Evolutionary conservation across 2,113 vertebrate genomes (phyloP), one percentile per base, ranked within the genome.

Genomic region (Scalopus aquaticus): DNA sequence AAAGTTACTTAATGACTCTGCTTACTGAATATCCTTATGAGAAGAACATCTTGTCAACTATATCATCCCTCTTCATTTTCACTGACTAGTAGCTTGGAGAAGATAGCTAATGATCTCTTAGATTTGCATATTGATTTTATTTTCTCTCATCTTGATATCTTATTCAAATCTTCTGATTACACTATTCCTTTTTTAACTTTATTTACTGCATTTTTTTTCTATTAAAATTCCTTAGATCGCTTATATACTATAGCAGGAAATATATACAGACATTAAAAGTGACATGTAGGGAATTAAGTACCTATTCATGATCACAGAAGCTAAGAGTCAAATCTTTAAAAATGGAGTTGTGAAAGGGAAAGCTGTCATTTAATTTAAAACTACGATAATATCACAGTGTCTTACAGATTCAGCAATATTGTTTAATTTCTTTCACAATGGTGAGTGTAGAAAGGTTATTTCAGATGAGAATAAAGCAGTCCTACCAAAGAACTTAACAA

Each of bases 301-400:
- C 22, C 46, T 91, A 19, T 35, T 89, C 19, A 51, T 35, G n/a
- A 77, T 17, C 7, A 20, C 9, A 70, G n/a, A 95, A 56, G 24
- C 35, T 90, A 60, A 80, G 13, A 91, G 60, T 46, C 35, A 73
- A 88, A 82, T 54, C 30, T 85, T 81, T 87, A 69, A 85, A 90
- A 79, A 35, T 49, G n/a, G n/a, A 87, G 51, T 4, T 77, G 9
- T 72, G 28, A 76, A 58, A 72, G 67, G 35, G n/a, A 44, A 92
- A 88, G 56, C 20, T 44, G 22, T 54, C 20, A 79, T 62, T 78
- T 56, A 49, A 42, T 77, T 42, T 78, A 88, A 91, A 74, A 80
- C 39, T 72, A 17, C 8, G 62, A 60, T 32, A 88, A 46, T 65
- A 69, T 42, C 32, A 5, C 19, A 72, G 30, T 96, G 17, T 78